A percentile compares a stretch with the other conserved stretches of the same genome.
phyloP scores from a whole-genome alignment of 1,140 invertebrate genomes.

The Chlorops oryzae region DNA sequence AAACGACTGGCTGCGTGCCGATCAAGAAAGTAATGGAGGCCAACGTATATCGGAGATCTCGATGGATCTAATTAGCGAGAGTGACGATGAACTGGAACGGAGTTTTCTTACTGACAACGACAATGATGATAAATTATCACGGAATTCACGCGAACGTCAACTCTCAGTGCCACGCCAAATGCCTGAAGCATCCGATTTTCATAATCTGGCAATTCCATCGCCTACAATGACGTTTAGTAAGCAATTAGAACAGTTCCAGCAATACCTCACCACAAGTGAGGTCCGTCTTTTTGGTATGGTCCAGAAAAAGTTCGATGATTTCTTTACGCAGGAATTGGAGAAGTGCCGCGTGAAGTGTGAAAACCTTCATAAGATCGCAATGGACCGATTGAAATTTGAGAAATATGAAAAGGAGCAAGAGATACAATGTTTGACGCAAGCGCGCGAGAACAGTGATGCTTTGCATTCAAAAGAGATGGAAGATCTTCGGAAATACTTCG shows the following conservation, averaged over 20 bases:
- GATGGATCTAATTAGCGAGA: constrained; percentile 44
- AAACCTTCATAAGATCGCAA: constrained; percentile 49
- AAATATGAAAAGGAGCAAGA: constrained; percentile 23
- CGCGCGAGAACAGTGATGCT: constrained; percentile 54
- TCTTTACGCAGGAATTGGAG: constrained; percentile 49
- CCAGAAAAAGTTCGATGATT: constrained; percentile 51
- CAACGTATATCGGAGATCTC: constrained; percentile 42
- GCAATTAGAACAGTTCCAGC: constrained; percentile 46
- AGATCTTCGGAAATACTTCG: constrained; percentile 69
- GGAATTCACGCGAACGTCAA: constrained; percentile 42
- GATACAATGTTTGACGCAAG: constrained; percentile 45
- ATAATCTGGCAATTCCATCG: constrained; percentile 27
- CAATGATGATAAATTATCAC: constrained; percentile 29
- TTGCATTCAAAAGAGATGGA: constrained; percentile 69
- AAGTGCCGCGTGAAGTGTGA: constrained; percentile 49
- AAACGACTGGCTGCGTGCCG: constrained; percentile 43
- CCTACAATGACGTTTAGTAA: constrained; percentile 44
- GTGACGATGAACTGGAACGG: constrained; percentile 39
- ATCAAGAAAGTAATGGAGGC: constrained; percentile 39
- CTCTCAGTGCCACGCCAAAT: constrained; percentile 25
- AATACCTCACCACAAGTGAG: constrained; percentile 46
- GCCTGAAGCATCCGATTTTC: constrained; percentile 37
- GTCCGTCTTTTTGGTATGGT: constrained; percentile 46
- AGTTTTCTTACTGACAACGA: constrained; percentile 34
- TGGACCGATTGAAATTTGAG: constrained; percentile 41